A percentile compares a stretch with the other conserved stretches of the same genome.
Conservation (phyloP, 1,140 invertebrate species). For the Psix sp. region DNA sequence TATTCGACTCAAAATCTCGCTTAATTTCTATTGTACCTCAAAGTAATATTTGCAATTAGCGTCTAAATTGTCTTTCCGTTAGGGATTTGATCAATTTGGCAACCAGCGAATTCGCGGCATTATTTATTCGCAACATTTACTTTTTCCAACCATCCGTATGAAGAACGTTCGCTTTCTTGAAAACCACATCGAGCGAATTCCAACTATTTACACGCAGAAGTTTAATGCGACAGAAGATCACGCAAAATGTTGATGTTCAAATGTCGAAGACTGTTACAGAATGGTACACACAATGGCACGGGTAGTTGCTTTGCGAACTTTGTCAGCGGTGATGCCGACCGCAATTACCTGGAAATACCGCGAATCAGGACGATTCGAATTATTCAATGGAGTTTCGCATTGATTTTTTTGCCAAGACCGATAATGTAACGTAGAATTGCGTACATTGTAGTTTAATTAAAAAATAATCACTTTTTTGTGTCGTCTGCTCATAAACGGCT, state of each 20-base stretch:
- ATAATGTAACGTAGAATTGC: constrained; percentile 15
- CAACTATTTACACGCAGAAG: constrained; percentile 27
- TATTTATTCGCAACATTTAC: too few relatives aligned
- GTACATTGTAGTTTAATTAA: constrained; percentile 23
- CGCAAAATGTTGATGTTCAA: constrained; percentile 42
- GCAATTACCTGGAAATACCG: constrained; percentile 49
- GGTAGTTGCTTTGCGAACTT: constrained; percentile 53
- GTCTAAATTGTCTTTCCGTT: too few relatives aligned
- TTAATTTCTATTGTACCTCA: too few relatives aligned
- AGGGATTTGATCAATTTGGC: too few relatives aligned
- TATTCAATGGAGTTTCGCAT: constrained; percentile 35
- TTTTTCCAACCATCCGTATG: too few relatives aligned
- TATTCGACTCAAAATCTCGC: too few relatives aligned
- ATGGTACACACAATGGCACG: constrained; percentile 49
- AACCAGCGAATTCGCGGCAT: too few relatives aligned
- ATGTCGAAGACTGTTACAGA: constrained; percentile 42
- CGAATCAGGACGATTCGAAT: constrained; percentile 22
- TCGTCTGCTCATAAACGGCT: too few relatives aligned
- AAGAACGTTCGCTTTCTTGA: too few relatives aligned
- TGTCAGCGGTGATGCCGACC: constrained; percentile 42
- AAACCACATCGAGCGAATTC: background rate
- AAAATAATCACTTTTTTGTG: constrained; percentile 11
- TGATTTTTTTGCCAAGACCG: constrained; percentile 19
- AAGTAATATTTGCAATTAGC: too few relatives aligned
- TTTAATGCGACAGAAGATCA: constrained; percentile 45